Evolutionary conservation across 2,797 vertebrate genomes (phyloP), one percentile per base, ranked within the genome.

Genomic region (Hafferia zeledoni): DNA sequence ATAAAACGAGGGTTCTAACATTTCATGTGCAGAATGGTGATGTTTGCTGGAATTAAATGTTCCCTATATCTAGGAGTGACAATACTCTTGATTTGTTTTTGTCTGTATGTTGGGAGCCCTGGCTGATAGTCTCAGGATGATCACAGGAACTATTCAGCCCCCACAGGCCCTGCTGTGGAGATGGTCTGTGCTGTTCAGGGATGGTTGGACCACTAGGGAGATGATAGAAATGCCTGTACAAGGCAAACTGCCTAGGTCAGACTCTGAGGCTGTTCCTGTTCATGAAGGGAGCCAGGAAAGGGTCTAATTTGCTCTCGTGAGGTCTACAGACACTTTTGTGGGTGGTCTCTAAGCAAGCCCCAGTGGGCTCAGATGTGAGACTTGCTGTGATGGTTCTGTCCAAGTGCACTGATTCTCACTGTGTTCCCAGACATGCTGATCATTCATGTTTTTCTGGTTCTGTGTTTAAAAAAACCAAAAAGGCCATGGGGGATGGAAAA

Each of bases 401-500:
- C 72, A 76, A 80, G n/a, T 69, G n/a, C 12, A 16, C 33, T 24
- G 47, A 44, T 64, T 89, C 39, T 87, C 68, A 37, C 25, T 0
- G 0, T 89, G 49, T 75, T 89, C 65, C 35, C 70, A 83, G 59
- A 55, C 81, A 89, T 93, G 76, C 50, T 65, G 20, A 87, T 70
- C 23, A 7, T 72, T 87, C 83, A 57, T 24, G 89, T 87, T 95
- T 93, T 82, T 94, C 86, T 83, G 47, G 61, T 83, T 90, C 76
- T 84, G 30, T 56, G 55, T 77, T 53, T 30, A 10, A 3, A 71
- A 23, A 28, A 56, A 37, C 16, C 17, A 47, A 75, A 57, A 83
- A 64, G 50, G 90, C 56, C 83, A 82, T 18, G 6, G 83, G 90
- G 78, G 37, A 92, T 91, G 85, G 81, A 94, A 94, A 93, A 92